A percentile compares a stretch with the other conserved stretches of the same genome.
phyloP scores from a whole-genome alignment of 1,140 invertebrate species.

The Tribolium madens region DNA sequence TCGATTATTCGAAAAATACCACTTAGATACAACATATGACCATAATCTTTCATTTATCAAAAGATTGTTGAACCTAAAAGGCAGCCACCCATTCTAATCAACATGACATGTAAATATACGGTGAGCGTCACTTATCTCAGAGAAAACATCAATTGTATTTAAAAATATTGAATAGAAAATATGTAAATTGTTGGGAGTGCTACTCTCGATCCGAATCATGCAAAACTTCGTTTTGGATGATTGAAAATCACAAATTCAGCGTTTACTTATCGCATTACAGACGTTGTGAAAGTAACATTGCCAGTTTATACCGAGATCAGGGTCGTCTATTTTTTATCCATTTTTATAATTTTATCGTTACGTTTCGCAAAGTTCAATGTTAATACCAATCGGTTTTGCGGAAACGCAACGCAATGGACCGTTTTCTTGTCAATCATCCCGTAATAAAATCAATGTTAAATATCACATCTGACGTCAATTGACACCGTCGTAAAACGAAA shows the following conservation, averaged over 20 bases:
- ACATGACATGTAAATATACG: slow-evolving; percentile 20
- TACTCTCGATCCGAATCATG: background rate
- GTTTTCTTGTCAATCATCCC: slow-evolving; percentile 1
- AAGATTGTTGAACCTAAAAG: slow-evolving; percentile 15
- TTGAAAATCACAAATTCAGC: background rate
- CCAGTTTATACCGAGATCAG: slow-evolving; percentile 16
- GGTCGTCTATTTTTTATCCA: slow-evolving; percentile 13
- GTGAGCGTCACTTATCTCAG: slow-evolving; percentile 10
- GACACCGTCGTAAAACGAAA: background rate
- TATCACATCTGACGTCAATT: background rate
- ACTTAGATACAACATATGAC: background rate
- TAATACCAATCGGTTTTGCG: background rate
- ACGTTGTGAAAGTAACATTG: slow-evolving; percentile 15
- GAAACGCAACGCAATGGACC: background rate
- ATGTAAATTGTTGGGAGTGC: slow-evolving; percentile 16
- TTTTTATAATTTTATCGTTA: slow-evolving; percentile 3
- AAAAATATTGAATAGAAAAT: slow-evolving; percentile 30
- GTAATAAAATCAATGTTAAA: background rate
- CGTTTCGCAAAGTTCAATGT: background rate
- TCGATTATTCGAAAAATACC: background rate
- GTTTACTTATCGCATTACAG: background rate
- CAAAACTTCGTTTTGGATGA: slow-evolving; percentile 1
- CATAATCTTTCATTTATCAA: slow-evolving; percentile 26
- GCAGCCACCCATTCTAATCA: slow-evolving; percentile 6
- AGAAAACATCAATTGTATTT: slow-evolving; percentile 30